Base-by-base conservation (phyloP, 2,888 invertebrate genomes). In the Poecilobothrus nobilitatus region DNA sequence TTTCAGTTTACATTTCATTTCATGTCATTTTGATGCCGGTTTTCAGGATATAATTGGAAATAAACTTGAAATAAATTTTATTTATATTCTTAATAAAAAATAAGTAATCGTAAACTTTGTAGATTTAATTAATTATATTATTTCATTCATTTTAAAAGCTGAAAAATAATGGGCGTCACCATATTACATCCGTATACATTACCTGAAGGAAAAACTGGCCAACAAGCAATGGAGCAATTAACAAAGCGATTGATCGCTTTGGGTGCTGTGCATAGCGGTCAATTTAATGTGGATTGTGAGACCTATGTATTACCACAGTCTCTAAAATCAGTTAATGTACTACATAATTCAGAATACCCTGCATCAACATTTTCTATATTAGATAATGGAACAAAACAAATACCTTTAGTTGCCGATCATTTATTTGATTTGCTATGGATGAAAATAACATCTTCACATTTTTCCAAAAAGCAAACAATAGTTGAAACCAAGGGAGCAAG, bases 271-370 rank as follows among this genome's bases (percentile, higher is more conserved):
- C 94, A 92, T 77, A 88, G 91, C 70, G 97, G 97, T 0, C 94
- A 92, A 75, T 97, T 96, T 80, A 81, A 93, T 67, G 96, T 97
- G 0, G 97, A 97, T 78, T 97, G 97, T 76, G 97, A 97, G 80
- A 95, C 95, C 0, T 96, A 92, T 78, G 89, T 89, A 63, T 92
- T 93, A 0, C 88, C 89, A 65, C 89, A 91, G 1, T 77, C 76
- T 34, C 88, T 89, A 70, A 88, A 92, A 76, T 91, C 91, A 0
- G 91, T 96, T 0, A 94, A 96, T 81, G 90, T 97, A n/a, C 84
- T 97, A 10, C 96, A 97, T 83, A 94, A 97, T 81, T 95, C 94
- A 0, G 97, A 97, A 78, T 93, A 95, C 77, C 97, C 97, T 0
- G 95, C 95, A 0, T 92, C 96, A 0, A 94, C 95, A 3, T 97